A percentile compares a stretch with the other conserved stretches of the same genome.
Conservation (phyloP, 1,140 invertebrate genomes). For the Batillaria attramentaria region DNA sequence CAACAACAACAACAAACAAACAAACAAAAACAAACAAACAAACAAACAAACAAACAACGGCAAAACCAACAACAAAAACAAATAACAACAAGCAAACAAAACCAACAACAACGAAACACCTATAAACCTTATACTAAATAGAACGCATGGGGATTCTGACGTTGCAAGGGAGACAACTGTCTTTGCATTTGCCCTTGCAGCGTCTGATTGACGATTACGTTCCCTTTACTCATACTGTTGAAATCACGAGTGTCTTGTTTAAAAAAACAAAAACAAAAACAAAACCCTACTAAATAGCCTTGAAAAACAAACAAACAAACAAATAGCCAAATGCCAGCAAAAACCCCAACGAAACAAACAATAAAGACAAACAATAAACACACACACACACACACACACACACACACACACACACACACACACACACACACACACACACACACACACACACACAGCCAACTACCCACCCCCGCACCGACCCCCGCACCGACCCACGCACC, state of each 20-base stretch:
- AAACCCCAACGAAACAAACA: neutral
- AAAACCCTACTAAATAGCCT: neutral
- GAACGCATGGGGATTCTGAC: too few species aligned
- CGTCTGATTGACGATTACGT: too few species aligned
- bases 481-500: neutral
- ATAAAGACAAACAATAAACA: neutral
- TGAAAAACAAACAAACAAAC: neutral
- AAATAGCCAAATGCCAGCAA: neutral
- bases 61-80: too few species aligned
- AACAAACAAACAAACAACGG: too few species aligned
- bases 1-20: too few species aligned
- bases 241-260: neutral
- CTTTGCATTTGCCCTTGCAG: too few species aligned
- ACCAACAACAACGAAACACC: too few species aligned
- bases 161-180: too few species aligned
- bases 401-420: neutral
- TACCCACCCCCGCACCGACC: neutral
- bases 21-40: too few species aligned
- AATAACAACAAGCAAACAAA: too few species aligned
- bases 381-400: neutral
- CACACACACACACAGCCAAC: neutral
- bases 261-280: neutral
- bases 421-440: slow-evolving; percentile 3
- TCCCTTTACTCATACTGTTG: neutral
- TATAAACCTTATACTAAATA: too few species aligned